phyloP scores from a whole-genome alignment of 2,888 invertebrate species.

The Icerya purchasi region DNA sequence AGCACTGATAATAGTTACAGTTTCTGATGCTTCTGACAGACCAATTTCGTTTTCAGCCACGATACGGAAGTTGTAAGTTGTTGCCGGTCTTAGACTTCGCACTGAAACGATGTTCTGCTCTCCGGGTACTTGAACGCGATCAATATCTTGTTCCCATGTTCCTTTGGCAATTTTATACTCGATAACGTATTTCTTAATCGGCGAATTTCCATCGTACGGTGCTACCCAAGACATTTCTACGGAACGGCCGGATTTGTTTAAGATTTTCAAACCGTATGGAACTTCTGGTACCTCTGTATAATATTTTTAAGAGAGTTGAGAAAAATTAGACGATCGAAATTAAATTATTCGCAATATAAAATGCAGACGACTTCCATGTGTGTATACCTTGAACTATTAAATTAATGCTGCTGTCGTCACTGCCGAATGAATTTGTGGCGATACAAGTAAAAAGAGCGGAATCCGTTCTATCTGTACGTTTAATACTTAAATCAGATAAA shows the following conservation, averaged over 20 bases:
- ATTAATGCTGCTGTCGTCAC: constrained; percentile 85
- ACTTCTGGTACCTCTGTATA: constrained; percentile 59
- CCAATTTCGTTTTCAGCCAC: constrained; percentile 87
- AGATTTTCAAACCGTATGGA: constrained; percentile 65
- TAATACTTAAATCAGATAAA: constrained; percentile 68
- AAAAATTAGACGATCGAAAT: not conserved
- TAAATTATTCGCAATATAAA: too few relatives aligned
- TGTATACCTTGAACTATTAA: constrained; percentile 69
- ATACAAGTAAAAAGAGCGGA: constrained; percentile 79
- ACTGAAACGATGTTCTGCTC: constrained; percentile 74
- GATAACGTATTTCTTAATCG: constrained; percentile 68
- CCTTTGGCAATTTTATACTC: constrained; percentile 57
- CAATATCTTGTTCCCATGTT: constrained; percentile 64
- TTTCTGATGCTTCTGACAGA: constrained; percentile 76
- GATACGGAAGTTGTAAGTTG: constrained; percentile 78
- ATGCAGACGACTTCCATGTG: too few relatives aligned
- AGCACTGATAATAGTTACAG: constrained; percentile 82
- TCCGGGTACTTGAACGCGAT: constrained; percentile 71
- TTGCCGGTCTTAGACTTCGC: constrained; percentile 69
- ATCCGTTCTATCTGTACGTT: constrained; percentile 69
- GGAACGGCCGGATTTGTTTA: constrained; percentile 74
- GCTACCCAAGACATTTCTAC: constrained; percentile 82
- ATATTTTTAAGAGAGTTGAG: not conserved
- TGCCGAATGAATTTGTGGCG: constrained; percentile 81
- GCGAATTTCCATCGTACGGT: constrained; percentile 78